phyloP scores from a whole-genome alignment of 1,140 invertebrate species.

The Macrobrachium nipponense region DNA sequence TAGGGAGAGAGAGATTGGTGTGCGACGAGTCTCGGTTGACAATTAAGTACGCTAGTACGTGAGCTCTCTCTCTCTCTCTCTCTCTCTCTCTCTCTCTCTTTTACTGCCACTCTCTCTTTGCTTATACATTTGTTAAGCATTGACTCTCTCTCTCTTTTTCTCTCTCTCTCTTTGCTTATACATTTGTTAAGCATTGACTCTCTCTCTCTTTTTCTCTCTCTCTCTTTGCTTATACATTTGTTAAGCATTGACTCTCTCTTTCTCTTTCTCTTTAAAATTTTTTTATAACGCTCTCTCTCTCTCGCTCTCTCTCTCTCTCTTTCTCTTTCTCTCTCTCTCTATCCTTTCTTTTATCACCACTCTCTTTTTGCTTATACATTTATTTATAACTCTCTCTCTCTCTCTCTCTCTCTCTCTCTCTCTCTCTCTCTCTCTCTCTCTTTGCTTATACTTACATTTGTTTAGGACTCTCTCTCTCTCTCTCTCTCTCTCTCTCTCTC shows the following conservation, averaged over 20 bases:
- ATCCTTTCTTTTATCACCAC: not conserved
- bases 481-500: not conserved
- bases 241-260: too few species aligned
- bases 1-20: not conserved
- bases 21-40: too few species aligned
- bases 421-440: not conserved
- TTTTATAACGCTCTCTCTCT: too few species aligned
- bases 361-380: not conserved
- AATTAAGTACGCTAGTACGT: too few species aligned
- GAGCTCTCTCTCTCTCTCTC: too few species aligned
- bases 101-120: too few species aligned
- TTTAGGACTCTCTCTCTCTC: not conserved
- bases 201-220: too few species aligned
- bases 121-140: too few species aligned
- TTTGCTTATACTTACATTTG: not conserved
- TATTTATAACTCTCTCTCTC: not conserved
- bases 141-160: too few species aligned
- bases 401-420: slow-evolving; percentile 10
- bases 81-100: too few species aligned
- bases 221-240: not conserved
- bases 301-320: slow-evolving; percentile 8
- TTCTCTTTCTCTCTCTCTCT: slow-evolving; percentile 8
- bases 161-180: too few species aligned
- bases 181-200: too few species aligned
- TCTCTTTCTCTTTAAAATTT: slow-evolving; percentile 13